Evolutionary conservation across 2,113 vertebrate species (phyloP), one percentile per base, ranked within the genome.

Genomic region (Bombycilla garrulus): DNA sequence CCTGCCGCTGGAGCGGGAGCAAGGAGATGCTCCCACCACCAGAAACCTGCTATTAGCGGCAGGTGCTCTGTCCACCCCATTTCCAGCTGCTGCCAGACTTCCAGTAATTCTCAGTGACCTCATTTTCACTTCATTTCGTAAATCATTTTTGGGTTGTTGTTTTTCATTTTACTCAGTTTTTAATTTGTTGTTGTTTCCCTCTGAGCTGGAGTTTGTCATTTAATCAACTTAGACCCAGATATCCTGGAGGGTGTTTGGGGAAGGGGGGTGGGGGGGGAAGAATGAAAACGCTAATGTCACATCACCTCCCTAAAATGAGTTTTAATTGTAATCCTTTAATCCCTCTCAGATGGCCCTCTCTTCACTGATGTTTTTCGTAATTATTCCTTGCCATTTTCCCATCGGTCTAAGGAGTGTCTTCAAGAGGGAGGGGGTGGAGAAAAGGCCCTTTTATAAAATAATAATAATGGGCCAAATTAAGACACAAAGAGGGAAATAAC

Each of bases 251-350:
- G 90, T 86, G 96, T 96, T 92, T 93, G 93, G 91, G 89, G 80
- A 92, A 90, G 72, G 84, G 48, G 67, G 76, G 31, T 33, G 47
- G 45, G 50, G 78, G 78, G 57, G 69, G 47, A 64, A 73, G 85
- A 94, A 76, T 82, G 80, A 92, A 94, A 94, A 88, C 96, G 90
- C 95, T 96, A 95, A 83, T 96, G 96, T 91, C 93, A 84, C 91
- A 65, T 92, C 88, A 93, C 96, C 95, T 96, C 95, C 95, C 93
- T 92, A 97, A 97, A 97, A 96, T 91, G 94, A 95, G 97, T 95
- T 97, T 97, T 97, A 97, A 96, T 97, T 97, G 95, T 98, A 98
- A 98, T 98, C 98, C 98, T 97, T 98, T 98, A 98, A 98, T 98
- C 98, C 98, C 95, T 97, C 97, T 97, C 97, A 97, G 97, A 98